phyloP scores from a whole-genome alignment of 2,113 vertebrate species.

The Hemiprocne comata region DNA sequence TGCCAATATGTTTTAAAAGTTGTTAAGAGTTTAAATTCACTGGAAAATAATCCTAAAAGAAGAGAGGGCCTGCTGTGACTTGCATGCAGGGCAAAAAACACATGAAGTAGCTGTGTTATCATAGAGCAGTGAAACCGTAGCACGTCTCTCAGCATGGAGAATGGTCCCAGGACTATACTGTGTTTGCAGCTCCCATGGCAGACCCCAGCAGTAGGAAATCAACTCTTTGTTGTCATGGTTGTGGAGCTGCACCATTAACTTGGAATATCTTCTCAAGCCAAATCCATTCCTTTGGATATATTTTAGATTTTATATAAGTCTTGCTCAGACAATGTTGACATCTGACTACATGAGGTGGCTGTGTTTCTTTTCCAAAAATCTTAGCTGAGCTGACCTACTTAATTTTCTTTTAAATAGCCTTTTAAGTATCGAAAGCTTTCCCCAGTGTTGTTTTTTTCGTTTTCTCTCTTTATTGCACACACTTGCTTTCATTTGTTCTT shows the following conservation, averaged over 20 bases:
- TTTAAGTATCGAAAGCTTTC: not conserved
- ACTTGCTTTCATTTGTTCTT: not conserved
- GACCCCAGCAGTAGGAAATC: not conserved
- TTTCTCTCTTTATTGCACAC: not conserved
- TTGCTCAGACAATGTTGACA: not conserved
- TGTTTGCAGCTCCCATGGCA: not conserved
- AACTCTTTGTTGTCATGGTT: not conserved
- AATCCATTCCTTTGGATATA: not conserved
- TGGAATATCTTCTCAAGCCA: not conserved
- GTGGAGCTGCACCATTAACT: not conserved
- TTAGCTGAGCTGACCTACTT: not conserved
- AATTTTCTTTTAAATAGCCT: not conserved
- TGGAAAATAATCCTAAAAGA: not conserved
- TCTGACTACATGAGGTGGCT: not conserved
- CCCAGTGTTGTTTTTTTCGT: not conserved
- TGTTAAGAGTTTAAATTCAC: not conserved
- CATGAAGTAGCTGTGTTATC: not conserved
- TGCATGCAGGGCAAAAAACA: not conserved
- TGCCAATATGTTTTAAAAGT: not conserved
- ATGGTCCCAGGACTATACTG: rapidly evolving
- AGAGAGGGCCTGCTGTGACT: not conserved
- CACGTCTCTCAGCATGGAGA: rapidly evolving
- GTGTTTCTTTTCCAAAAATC: not conserved
- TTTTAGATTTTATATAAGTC: not conserved
- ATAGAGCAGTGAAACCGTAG: not conserved